Percentiles rank a stretch among this genome's conserved stretches.
Evolutionary conservation across 2,113 vertebrate genomes (phyloP).

Genomic region (Pelmatolapia mariae): DNA sequence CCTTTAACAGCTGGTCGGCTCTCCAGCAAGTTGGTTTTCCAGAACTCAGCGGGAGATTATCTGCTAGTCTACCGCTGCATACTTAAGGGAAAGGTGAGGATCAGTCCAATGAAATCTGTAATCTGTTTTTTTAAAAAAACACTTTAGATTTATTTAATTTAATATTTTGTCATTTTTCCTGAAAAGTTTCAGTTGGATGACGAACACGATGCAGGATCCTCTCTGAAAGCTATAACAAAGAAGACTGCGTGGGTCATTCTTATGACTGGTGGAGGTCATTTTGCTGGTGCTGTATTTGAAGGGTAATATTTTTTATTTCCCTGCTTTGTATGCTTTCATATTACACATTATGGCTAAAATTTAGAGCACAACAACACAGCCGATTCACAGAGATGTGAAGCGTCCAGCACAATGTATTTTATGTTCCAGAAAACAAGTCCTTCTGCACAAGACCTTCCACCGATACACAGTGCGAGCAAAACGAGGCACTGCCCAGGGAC

Average conservation of each 20-base stretch:
- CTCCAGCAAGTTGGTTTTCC: conserved; percentile 77
- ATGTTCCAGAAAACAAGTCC: conserved; percentile 74
- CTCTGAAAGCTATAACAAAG: conserved; percentile 65
- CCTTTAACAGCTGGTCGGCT: not conserved
- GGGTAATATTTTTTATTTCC: conserved; percentile 73
- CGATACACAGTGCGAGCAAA: conserved; percentile 92
- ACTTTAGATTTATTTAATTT: not conserved
- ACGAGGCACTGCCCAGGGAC: conserved; percentile 82
- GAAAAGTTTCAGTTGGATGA: conserved; percentile 20
- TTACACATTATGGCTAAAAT: not conserved
- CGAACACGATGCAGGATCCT: conserved; percentile 50
- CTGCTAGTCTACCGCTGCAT: conserved; percentile 79
- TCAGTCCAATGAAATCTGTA: not conserved
- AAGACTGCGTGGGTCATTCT: conserved; percentile 80
- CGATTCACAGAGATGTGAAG: not conserved
- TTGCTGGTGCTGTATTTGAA: conserved; percentile 88
- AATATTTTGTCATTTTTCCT: not conserved
- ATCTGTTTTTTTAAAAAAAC: fast-evolving
- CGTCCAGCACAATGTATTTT: not conserved
- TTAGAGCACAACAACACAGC: not conserved
- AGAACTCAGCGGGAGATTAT: conserved; percentile 78
- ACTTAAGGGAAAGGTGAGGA: conserved; percentile 75
- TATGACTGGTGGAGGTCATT: conserved; percentile 95
- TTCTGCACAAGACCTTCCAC: conserved; percentile 94
- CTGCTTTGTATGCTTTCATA: not conserved